Evolutionary conservation across 1,140 invertebrate genomes (phyloP).

Genomic region (Sycobia sp.): DNA sequence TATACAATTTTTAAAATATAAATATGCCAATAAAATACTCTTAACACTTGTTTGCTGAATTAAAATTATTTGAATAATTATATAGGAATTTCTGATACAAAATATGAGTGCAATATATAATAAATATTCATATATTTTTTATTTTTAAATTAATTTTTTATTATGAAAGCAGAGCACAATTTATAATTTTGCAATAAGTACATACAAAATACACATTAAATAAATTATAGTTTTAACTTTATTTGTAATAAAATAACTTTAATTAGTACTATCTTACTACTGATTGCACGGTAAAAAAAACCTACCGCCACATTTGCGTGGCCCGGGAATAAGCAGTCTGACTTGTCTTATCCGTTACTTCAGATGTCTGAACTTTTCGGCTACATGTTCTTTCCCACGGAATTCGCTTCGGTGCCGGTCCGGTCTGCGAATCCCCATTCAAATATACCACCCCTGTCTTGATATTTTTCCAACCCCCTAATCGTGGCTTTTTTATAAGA

Average conservation of each 20-base stretch:
- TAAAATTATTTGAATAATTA: too few species aligned
- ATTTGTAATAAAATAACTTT: neutral
- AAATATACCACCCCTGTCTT: slow-evolving; percentile 65
- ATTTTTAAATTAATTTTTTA: neutral
- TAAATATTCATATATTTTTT: too few species aligned
- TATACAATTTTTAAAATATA: too few species aligned
- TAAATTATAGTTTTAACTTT: too few species aligned
- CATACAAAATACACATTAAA: neutral
- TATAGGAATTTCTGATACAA: too few species aligned
- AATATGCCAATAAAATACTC: too few species aligned
- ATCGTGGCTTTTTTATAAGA: slow-evolving; percentile 64
- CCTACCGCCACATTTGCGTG: slow-evolving; percentile 56
- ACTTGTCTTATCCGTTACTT: slow-evolving; percentile 54
- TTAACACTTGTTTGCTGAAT: too few species aligned
- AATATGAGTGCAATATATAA: too few species aligned
- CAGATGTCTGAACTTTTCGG: slow-evolving; percentile 67
- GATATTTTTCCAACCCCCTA: slow-evolving; percentile 68
- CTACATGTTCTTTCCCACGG: slow-evolving; percentile 61
- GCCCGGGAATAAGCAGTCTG: slow-evolving; percentile 44
- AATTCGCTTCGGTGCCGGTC: slow-evolving; percentile 61
- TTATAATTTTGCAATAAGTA: neutral
- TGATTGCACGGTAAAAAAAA: too few species aligned
- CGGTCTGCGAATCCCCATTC: slow-evolving; percentile 70
- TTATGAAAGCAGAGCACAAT: neutral
- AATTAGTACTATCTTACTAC: too few species aligned